Base-by-base conservation (phyloP, 2,888 invertebrate species). In the Tetramorium bicarinatum region DNA sequence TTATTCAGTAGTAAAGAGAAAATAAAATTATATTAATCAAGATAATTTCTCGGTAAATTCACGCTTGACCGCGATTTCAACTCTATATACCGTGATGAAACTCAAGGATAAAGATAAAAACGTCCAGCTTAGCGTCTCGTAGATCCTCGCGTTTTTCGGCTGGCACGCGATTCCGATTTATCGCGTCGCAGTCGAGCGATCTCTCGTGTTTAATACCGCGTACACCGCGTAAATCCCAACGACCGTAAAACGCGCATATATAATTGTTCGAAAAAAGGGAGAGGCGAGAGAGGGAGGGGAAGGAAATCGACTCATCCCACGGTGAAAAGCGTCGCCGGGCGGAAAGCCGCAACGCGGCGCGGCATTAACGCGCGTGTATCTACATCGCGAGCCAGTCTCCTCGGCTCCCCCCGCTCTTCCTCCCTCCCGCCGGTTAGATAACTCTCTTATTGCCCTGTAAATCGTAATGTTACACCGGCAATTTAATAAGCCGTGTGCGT, bases 401-500 rank as follows among this genome's bases (percentile, higher is more conserved):
- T n/a, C 13, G 1, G 1, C 13, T 15, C 13, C 47, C 9, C 15
- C 11, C 47, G 3, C 0, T 47, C 47, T 11, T 47, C 15, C 15
- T 11, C 47, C 11, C 38, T 18, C 41, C 47, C 89, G 85, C 88
- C 82, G 84, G 85, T 85, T 83, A 88, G 89, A 92, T 91, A 91
- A 89, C 89, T 90, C 92, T 91, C 91, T 93, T 91, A 92, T 92
- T 92, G 91, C 91, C 89, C 89, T 89, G 91, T 92, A 91, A 92
- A 92, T 89, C 90, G 91, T 92, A 92, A 92, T 92, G 89, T 91
- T 91, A 91, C 91, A 91, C 91, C 90, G 80, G 91, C 92, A 89
- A 92, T 92, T 92, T 91, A 93, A 93, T 93, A 93, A 93, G 92
- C 91, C 87, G 87, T 83, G 89, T 90, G 91, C 91, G 90, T 89